Base-by-base conservation (phyloP, 2,113 vertebrate species). In the Pheucticus melanocephalus region DNA sequence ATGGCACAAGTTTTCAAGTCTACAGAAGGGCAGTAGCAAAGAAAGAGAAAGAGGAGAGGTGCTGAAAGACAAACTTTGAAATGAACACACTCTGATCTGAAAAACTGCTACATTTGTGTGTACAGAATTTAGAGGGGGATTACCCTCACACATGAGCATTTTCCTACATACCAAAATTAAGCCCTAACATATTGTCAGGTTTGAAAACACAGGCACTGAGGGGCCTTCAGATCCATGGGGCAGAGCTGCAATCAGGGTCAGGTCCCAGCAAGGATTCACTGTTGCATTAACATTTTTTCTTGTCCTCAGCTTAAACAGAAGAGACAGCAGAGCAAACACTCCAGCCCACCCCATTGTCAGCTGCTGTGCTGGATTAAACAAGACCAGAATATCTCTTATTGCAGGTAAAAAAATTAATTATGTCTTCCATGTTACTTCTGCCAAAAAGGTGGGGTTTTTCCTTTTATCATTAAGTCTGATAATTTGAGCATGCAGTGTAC, bases 281-380 rank as follows among this genome's bases (percentile, higher is more conserved):
- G 30, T 54, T 79, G 3, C 12, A 61, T 47, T 66, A 73, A 80
- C 30, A 39, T 64, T 28, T 90, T 50, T 25, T 59, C 30, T 69
- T 91, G 25, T 73, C 73, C 70, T 77, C 87, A 66, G 78, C 27
- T 85, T 84, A 64, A 91, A 71, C 35, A 73, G 78, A 79, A 82
- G 45, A 72, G 44, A 53, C 19, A 15, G 19, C 53, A 95, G 78
- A 82, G 60, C 31, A 80, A 88, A 69, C 40, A 40, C 37, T 72
- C n/a, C 59, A 60, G 9, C 63, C 24, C 54, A 45, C 20, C 45
- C 50, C 53, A 31, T 3, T 57, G 14, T 5, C 24, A 2, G 30
- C 54, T 86, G 86, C 47, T 65, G 33, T 63, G 39, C 19, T 70
- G 54, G 22, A 59, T 59, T 53, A 53, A 80, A 77, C 27, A 68